Evolutionary conservation across 2,888 invertebrate species (phyloP), one percentile per base, ranked within the genome.

Genomic region (Morpho helenor): DNA sequence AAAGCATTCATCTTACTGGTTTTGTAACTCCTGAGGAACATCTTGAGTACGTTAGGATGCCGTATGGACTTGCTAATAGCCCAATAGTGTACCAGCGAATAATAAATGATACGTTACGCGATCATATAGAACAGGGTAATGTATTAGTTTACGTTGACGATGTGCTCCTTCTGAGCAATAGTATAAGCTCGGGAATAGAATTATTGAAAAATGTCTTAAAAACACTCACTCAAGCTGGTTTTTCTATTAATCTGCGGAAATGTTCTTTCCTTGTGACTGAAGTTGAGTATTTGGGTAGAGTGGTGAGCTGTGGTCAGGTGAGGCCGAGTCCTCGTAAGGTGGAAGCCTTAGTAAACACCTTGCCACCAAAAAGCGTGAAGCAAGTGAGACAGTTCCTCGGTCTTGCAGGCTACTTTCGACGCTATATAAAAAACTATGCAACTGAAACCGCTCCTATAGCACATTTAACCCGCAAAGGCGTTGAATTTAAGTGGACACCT

Each of bases 281-380:
- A n/a, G 52, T 71, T 0, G 70, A 71, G 41, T 73, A 71, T 49
- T 46, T 71, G 1, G 69, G 71, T 7, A 59, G 63, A 2, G 31
- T 58, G 0, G 65, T 70, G 4, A 49, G 59, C 39, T 51, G 65
- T 3, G 69, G 68, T 65, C 67, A 69, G 63, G 7, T 8, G n/a
- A 44, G n/a, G 8, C n/a, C n/a, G n/a, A n/a, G n/a, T n/a, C n/a
- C n/a, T n/a, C n/a, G n/a, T n/a, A n/a, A n/a, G n/a, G n/a, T n/a
- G 7, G 41, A 41, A 41, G 71, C 70, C 0, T 39, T 72, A 7
- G 44, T 60, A 1, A 62, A 69, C 6, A n/a, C 68, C 0, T 59
- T 60, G 0, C 7, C 45, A 7, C 70, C 72, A 0, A 52, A 0
- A 9, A 69, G 63, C n/a, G 68, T 69, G 0, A 70, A 65, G 22